Evolutionary conservation across 2,113 vertebrate species (phyloP).

Genomic region (Lates calcarifer): DNA sequence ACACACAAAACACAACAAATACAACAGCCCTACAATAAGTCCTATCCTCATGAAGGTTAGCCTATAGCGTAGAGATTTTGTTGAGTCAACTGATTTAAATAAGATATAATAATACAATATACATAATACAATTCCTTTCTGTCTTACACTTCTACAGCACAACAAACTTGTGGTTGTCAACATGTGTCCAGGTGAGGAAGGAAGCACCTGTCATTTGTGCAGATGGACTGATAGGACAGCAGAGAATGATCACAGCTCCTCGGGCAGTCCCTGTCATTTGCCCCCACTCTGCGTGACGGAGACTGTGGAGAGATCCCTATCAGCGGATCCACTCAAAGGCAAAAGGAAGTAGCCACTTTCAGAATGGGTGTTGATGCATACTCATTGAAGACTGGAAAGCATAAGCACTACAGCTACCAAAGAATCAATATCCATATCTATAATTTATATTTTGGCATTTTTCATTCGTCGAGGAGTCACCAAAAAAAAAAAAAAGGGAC

Average conservation of each 20-base stretch:
- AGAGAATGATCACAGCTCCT: neutral
- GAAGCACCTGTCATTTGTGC: constrained; percentile 35
- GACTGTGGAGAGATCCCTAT: constrained; percentile 19
- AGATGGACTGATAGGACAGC: neutral
- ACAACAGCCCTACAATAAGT: too few relatives aligned
- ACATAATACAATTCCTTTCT: too few relatives aligned
- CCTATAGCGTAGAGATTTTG: too few relatives aligned
- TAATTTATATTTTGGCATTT: neutral
- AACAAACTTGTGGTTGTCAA: neutral
- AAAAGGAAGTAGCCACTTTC: constrained; percentile 22
- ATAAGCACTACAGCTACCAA: neutral
- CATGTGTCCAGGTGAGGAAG: constrained; percentile 16
- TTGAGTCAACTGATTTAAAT: too few relatives aligned
- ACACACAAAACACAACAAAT: too few relatives aligned
- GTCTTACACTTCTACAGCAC: too few relatives aligned
- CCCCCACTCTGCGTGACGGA: constrained; percentile 1
- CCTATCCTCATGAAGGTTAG: too few relatives aligned
- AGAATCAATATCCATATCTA: neutral
- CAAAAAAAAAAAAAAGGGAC: neutral
- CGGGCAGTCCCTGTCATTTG: constrained; percentile 9
- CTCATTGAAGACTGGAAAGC: neutral
- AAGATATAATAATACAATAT: too few relatives aligned
- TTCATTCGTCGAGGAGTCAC: neutral
- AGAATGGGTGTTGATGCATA: neutral
- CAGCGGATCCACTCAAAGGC: constrained; percentile 14